Evolutionary conservation across 2,888 invertebrate species (phyloP).

Genomic region (Azorinus chamasolen): DNA sequence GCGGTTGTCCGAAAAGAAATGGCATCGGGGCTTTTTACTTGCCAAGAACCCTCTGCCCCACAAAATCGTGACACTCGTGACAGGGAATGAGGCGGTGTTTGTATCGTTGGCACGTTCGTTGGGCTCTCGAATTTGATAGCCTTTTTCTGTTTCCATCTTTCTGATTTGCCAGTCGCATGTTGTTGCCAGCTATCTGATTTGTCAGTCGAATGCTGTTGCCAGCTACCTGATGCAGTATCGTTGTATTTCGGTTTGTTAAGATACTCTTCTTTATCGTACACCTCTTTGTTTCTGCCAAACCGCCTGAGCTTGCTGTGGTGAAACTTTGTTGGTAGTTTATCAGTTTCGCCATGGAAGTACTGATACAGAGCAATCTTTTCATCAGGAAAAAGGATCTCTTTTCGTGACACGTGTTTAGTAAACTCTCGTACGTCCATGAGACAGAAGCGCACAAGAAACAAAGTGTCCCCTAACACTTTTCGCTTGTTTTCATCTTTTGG

Average conservation of each 20-base stretch:
- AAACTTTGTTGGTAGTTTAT: slow-evolving; percentile 28
- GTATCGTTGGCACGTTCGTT: too few species aligned
- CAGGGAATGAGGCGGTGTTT: too few species aligned
- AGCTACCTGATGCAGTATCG: too few species aligned
- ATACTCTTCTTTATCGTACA: too few species aligned
- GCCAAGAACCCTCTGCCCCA: slow-evolving; percentile 40
- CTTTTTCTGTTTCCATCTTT: too few species aligned
- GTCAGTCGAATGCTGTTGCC: too few species aligned
- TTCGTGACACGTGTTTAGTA: slow-evolving; percentile 37
- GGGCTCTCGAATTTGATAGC: too few species aligned
- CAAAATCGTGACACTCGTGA: slow-evolving; percentile 40
- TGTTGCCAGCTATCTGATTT: too few species aligned
- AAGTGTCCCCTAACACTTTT: slow-evolving; percentile 29
- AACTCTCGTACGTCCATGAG: slow-evolving; percentile 45
- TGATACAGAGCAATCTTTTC: slow-evolving; percentile 55
- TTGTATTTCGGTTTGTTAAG: too few species aligned
- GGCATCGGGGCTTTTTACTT: slow-evolving; percentile 50
- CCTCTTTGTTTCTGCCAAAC: too few species aligned
- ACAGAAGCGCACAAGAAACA: slow-evolving; percentile 45
- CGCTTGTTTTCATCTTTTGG: slow-evolving; percentile 40
- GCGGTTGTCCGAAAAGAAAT: slow-evolving; percentile 51
- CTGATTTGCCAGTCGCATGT: too few species aligned
- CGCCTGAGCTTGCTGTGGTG: not conserved
- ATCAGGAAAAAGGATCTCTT: slow-evolving; percentile 36
- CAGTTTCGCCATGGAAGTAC: slow-evolving; percentile 44